Base-by-base conservation (phyloP, 2,113 vertebrate species). In the Equus quagga region DNA sequence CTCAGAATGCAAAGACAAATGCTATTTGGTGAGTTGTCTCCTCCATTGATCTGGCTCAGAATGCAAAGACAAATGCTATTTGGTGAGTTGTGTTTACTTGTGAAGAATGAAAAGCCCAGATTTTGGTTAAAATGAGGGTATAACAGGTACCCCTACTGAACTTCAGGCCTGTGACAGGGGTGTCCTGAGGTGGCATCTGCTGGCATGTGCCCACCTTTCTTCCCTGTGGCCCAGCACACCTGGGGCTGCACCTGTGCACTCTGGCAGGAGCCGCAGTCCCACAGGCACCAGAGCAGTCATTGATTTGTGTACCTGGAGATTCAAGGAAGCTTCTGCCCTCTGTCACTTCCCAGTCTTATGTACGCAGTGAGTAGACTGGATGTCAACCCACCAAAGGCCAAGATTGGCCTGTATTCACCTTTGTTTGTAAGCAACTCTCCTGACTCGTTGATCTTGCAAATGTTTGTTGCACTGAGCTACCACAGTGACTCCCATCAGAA, bases 401-500 rank as follows among this genome's bases (percentile, higher is more conserved):
- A 0, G 8, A 8, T 5, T 18, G 70, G 26, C 51, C 36, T 7
- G 9, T 28, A 28, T 9, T 64, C 12, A 5, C 31, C 18, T 21
- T 7, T 6, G n/a, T 54, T 24, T 0, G 0, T 26, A 13, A 51
- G 46, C 18, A 6, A 0, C 56, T 67, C 54, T 54, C 5, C 26
- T 60, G 51, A 62, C 6, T 58, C 6, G 3, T 64, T 23, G 8
- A 5, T 6, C 51, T 54, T 15, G 33, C 24, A 7, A 15, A 9
- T 31, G 54, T 54, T 33, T 49, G 73, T 26, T 21, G 41, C 75
- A 21, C 6, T 19, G 58, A 69, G 64, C 15, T 1, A 9, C 60
- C 54, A 1, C 5, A 1, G 0, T 18, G 70, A 36, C 62, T 23
- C 23, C 10, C 3, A 1, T 51, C 15, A 46, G n/a, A n/a, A 41